Evolutionary conservation across 2,113 vertebrate species (phyloP), one percentile per base, ranked within the genome.

Genomic region (Dissostichus mawsoni): DNA sequence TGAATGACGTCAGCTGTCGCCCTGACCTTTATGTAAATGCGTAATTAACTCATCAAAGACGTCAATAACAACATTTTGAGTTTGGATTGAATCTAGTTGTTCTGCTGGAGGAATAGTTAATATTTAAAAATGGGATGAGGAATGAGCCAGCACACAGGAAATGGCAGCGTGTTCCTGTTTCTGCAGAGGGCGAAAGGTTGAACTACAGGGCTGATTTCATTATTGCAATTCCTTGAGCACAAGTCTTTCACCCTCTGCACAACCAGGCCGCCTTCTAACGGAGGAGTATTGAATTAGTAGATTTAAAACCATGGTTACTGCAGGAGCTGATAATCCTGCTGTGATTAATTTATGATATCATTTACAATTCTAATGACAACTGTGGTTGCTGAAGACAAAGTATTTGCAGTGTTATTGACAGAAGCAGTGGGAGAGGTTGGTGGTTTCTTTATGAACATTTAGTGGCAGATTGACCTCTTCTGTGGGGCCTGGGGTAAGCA

Each of bases 1-100:
- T 89, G 86, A 90, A 76, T 93, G 83, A 90, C 8, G 11, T 58
- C 81, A 14, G 47, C 74, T 66, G 72, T 66, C 11, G 29, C 78
- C 12, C 7, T 80, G 86, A 83, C 89, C 84, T 89, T 86, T 61
- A 79, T 66, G 69, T 55, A 77, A 89, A 87, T 74, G 76, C 64
- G 9, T 25, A 74, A 84, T 88, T 85, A 85, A 78, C 62, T 82
- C 81, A 77, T 81, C 84, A 83, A 67, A 81, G 69, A 89, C 81
- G 76, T 90, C 87, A 89, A 65, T 73, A 76, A 55, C 74, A 80
- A 18, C 63, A 74, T 66, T 84, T 74, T 78, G 76, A 87, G 66
- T 86, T 29, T 29, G 29, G 29, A 29, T 29, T 29, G 29, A 29
- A 29, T 29, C 29, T 29, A 3, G 29, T 29, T 29, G 29, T 29